phyloP scores from a whole-genome alignment of 2,888 invertebrate genomes.

The Panzeria rudis region DNA sequence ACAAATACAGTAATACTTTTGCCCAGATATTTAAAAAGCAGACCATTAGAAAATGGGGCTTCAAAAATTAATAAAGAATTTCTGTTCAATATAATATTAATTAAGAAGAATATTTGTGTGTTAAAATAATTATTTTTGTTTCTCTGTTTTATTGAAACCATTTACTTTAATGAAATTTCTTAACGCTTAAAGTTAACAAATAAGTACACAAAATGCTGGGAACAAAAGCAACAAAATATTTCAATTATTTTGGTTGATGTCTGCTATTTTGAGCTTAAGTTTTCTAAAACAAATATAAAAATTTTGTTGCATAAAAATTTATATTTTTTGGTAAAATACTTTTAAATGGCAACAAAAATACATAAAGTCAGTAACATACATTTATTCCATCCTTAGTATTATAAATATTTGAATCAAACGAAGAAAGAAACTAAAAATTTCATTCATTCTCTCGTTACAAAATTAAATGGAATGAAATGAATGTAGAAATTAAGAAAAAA shows the following conservation, averaged over 20 bases:
- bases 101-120: slow-evolving; percentile 14
- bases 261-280: neutral
- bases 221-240: slow-evolving; percentile 10
- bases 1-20: neutral
- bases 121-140: neutral
- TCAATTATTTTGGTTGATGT: slow-evolving; percentile 24
- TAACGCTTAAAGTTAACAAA: neutral
- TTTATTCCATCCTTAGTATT: neutral
- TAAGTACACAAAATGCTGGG: neutral
- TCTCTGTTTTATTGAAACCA: neutral
- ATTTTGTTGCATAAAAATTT: neutral
- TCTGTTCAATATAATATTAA: slow-evolving; percentile 16
- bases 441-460: slow-evolving; percentile 6
- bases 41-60: neutral
- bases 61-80: neutral
- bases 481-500: neutral
- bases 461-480: slow-evolving; percentile 8
- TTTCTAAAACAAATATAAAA: neutral
- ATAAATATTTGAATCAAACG: neutral
- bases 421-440: slow-evolving; percentile 6
- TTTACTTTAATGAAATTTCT: slow-evolving; percentile 23
- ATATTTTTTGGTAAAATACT: neutral
- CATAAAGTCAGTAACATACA: neutral
- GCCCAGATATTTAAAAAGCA: neutral
- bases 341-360: neutral